These are phyloP conservation scores for Ochropleura plecta DNA, from an alignment of 2,888 invertebrate species.

Conservation along the genomic window DNA sequence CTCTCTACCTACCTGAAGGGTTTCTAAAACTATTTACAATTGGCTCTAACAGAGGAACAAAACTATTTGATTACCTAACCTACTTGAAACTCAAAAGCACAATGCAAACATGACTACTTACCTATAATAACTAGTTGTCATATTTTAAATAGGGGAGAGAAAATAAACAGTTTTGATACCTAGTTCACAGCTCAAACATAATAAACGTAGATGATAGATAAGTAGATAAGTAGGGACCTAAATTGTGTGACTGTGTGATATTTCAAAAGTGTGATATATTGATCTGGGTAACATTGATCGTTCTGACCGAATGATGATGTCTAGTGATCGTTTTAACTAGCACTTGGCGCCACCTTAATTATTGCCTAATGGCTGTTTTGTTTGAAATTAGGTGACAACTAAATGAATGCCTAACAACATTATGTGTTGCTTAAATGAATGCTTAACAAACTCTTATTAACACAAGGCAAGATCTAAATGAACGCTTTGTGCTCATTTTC, in stretches of 20 bases:
- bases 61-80: conserved; percentile 30
- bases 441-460: background rate
- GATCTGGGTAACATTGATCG: too few species aligned
- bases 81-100: conserved; percentile 28
- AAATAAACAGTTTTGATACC: conserved; percentile 28
- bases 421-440: background rate
- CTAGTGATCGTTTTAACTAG: background rate
- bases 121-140: background rate
- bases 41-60: conserved; percentile 5
- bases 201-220: background rate
- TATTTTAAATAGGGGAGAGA: conserved; percentile 13
- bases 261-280: too few species aligned
- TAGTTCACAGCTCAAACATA: background rate
- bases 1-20: background rate
- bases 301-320: too few species aligned
- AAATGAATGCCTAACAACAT: background rate
- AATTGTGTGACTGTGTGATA: too few species aligned
- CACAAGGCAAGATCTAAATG: background rate
- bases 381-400: background rate
- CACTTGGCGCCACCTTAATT: too few species aligned
- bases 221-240: background rate
- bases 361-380: too few species aligned
- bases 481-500: too few species aligned
- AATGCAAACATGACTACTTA: conserved; percentile 23
- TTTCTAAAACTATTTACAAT: conserved; percentile 8